Evolutionary conservation across 2,888 invertebrate genomes (phyloP).

Genomic region (Melinaea menophilus): DNA sequence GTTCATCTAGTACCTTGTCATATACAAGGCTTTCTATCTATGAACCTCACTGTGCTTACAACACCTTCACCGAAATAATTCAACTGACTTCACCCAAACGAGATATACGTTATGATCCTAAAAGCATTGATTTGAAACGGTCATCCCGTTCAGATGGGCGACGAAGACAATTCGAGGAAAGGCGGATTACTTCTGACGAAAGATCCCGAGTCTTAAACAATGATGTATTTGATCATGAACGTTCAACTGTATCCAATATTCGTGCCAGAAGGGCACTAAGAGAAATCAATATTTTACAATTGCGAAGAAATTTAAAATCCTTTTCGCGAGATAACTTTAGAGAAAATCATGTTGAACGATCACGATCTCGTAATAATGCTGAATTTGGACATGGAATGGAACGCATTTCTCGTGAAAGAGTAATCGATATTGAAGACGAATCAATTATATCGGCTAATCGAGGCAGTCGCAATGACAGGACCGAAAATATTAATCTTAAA

Average conservation of each 20-base stretch:
- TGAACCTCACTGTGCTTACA: constrained; percentile 9
- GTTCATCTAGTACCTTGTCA: constrained; percentile 38
- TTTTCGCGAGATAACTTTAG: background rate
- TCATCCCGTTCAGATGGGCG: background rate
- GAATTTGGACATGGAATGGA: background rate
- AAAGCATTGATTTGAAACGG: constrained; percentile 6
- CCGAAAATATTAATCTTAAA: too few relatives aligned
- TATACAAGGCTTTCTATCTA: constrained; percentile 38
- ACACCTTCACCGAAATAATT: constrained; percentile 10
- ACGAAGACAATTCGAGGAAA: background rate
- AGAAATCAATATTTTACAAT: background rate
- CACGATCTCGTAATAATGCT: background rate
- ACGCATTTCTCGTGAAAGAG: background rate
- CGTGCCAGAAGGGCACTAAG: background rate
- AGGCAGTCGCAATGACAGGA: background rate
- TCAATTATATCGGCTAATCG: background rate
- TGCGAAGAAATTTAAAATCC: background rate
- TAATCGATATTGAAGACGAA: too few relatives aligned
- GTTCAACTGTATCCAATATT: background rate
- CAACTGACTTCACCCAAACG: constrained; percentile 7
- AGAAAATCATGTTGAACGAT: background rate
- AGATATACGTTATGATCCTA: background rate
- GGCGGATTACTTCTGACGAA: constrained; percentile 1
- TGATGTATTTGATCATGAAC: background rate
- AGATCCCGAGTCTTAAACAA: background rate